Conservation (phyloP, 2,797 vertebrate genomes). For the Peromyscus attwateri region DNA sequence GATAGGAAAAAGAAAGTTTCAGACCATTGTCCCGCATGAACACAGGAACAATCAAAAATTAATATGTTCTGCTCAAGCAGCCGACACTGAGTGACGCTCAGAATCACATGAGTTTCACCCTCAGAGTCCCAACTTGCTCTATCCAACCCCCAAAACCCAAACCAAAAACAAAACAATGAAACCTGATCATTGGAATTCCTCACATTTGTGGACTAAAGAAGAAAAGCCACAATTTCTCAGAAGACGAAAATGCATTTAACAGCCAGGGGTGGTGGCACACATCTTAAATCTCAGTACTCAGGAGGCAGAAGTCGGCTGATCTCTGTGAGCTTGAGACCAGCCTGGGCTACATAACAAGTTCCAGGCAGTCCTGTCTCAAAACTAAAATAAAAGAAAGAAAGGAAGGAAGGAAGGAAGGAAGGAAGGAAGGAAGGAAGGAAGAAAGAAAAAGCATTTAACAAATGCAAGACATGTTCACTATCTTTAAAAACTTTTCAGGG, state of each 20-base stretch:
- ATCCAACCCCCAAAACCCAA: background rate
- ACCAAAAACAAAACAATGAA: background rate
- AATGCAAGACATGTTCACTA: background rate
- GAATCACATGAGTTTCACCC: background rate
- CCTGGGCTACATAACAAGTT: background rate
- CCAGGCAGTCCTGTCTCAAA: background rate
- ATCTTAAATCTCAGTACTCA: background rate
- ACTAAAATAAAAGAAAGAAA: background rate
- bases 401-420: background rate
- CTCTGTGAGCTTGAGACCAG: background rate
- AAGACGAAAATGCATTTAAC: background rate
- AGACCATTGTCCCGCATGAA: background rate
- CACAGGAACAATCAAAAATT: background rate
- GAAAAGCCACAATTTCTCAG: constrained; percentile 43
- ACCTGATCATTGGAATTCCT: background rate
- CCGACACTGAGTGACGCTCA: background rate
- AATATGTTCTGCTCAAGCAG: background rate
- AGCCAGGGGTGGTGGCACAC: background rate
- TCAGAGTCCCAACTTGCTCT: background rate
- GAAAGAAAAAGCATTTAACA: background rate
- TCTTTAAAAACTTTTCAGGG: background rate
- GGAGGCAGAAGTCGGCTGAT: background rate
- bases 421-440: background rate
- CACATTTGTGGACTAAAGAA: background rate
- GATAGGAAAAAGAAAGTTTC: background rate